These are phyloP conservation scores for Rhinogobius similis DNA, from an alignment of 2,113 vertebrate genomes.

Conservation along the genomic window DNA sequence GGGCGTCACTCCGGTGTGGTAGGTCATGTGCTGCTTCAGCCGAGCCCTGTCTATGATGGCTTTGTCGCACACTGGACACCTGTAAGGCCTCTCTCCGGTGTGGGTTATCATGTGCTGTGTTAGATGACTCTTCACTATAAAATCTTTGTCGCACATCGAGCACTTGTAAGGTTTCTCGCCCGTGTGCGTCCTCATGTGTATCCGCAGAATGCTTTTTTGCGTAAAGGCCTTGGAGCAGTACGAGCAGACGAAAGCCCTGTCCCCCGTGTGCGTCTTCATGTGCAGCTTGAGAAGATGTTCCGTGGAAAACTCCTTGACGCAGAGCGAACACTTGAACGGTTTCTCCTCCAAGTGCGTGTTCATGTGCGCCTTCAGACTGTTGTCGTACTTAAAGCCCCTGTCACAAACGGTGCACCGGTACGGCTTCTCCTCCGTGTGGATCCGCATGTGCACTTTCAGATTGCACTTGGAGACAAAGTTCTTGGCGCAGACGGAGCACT, in stretches of 20 bases:
- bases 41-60: background rate
- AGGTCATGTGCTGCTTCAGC: background rate
- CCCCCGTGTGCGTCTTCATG: background rate
- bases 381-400: background rate
- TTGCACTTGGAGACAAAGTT: background rate
- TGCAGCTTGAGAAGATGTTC: background rate
- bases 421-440: background rate
- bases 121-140: background rate
- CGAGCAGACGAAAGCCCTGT: background rate
- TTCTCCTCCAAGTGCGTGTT: background rate
- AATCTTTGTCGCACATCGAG: background rate
- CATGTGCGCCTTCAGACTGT: constrained; percentile 1
- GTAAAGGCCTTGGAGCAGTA: background rate
- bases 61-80: background rate
- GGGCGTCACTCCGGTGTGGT: background rate
- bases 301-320: background rate
- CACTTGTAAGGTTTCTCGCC: background rate
- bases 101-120: background rate
- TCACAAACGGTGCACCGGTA: background rate
- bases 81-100: background rate
- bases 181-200: background rate
- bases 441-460: background rate
- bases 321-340: background rate
- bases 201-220: background rate
- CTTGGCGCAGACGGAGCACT: background rate